Percentiles rank a stretch among this genome's conserved stretches.
Conservation (phyloP, 2,888 invertebrate genomes). For the Boloria euphrosyne region DNA sequence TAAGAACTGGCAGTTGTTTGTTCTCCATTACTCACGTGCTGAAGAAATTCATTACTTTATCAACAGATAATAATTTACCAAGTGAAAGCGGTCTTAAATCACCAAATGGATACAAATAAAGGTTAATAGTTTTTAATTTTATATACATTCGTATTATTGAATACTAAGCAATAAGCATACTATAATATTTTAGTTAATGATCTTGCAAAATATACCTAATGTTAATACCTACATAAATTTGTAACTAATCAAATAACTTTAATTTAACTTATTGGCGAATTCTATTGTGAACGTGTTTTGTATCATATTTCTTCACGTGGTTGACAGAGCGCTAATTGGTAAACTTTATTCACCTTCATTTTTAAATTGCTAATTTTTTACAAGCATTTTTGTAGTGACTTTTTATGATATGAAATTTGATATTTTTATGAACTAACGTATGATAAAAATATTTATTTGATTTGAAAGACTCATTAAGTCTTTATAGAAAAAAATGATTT, state of each 20-base stretch:
- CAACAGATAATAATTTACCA: background rate
- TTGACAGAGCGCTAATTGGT: conserved; percentile 42
- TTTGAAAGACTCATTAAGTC: no score
- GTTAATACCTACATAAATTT: background rate
- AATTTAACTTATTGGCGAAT: background rate
- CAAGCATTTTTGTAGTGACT: conserved; percentile 1
- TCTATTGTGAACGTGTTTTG: conserved; percentile 20
- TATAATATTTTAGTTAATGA: no score
- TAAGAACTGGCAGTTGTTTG: conserved; percentile 2
- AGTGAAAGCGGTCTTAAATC: background rate
- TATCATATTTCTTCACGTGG: conserved; percentile 32
- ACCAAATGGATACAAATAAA: no score
- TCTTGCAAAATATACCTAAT: background rate
- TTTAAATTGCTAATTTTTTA: conserved; percentile 27
- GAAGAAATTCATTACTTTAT: background rate
- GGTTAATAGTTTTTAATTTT: no score
- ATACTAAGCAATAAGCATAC: no score
- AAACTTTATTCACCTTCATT: conserved; percentile 35
- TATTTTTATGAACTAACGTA: background rate
- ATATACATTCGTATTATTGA: no score
- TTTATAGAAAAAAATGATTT: background rate
- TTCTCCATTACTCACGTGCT: conserved; percentile 16
- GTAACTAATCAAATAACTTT: background rate
- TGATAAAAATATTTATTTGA: background rate
- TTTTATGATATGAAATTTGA: conserved; percentile 2